Percentiles rank a stretch among this genome's conserved stretches.
phyloP scores from a whole-genome alignment of 1,140 invertebrate species.

The Samia ricini region DNA sequence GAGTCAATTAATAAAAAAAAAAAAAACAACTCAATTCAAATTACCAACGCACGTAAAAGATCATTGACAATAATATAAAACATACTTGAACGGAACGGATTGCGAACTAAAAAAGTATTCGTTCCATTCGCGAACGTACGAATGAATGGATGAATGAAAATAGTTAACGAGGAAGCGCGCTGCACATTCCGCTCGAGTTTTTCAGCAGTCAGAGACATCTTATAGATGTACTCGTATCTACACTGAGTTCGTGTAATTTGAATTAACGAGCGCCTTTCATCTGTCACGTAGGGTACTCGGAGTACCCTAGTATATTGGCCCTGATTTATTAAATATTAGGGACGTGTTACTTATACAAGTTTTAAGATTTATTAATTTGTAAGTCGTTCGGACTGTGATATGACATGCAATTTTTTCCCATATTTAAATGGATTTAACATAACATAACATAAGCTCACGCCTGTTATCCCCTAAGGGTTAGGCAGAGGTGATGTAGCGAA shows the following conservation, averaged over 20 bases:
- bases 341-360: too few relatives aligned
- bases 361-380: too few relatives aligned
- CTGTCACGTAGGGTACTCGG: background rate
- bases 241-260: background rate
- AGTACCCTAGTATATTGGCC: background rate
- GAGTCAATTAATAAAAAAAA: too few relatives aligned
- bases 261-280: constrained; percentile 7
- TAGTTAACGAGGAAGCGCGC: constrained; percentile 6
- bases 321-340: background rate
- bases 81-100: background rate
- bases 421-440: too few relatives aligned
- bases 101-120: background rate
- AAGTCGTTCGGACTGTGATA: too few relatives aligned
- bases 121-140: background rate
- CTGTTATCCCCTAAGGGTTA: too few relatives aligned
- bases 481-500: too few relatives aligned
- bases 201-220: background rate
- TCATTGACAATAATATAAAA: background rate
- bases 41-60: background rate
- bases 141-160: constrained; percentile 1
- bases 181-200: constrained; percentile 3
- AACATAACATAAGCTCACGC: too few relatives aligned
- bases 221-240: too few relatives aligned
- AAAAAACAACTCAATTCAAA: too few relatives aligned
- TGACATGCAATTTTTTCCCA: too few relatives aligned